Conservation (phyloP, 2,113 vertebrate genomes). For the Leucosticte australis region DNA sequence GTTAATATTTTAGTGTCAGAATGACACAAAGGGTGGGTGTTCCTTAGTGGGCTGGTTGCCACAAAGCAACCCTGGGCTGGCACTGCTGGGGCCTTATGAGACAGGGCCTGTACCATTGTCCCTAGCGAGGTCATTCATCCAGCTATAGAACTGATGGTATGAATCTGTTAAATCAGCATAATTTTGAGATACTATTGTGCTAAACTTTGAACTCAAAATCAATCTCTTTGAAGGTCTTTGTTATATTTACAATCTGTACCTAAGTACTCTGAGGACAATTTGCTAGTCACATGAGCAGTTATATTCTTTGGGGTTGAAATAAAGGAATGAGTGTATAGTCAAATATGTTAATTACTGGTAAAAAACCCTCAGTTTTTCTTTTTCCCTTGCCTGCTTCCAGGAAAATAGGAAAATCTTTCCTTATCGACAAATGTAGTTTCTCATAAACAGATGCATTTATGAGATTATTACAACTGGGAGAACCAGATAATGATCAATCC, state of each 20-base stretch:
- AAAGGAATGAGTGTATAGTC: not conserved
- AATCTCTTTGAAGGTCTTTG: not conserved
- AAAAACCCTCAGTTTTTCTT: rapidly evolving
- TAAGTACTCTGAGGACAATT: not conserved
- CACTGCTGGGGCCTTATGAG: not conserved
- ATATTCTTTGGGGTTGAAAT: not conserved
- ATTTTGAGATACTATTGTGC: not conserved
- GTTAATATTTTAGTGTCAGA: not conserved
- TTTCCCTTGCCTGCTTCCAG: not conserved
- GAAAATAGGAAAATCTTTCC: not conserved
- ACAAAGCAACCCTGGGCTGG: rapidly evolving
- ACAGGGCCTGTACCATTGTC: not conserved
- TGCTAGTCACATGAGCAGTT: not conserved
- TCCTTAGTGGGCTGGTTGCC: not conserved
- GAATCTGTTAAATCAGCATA: not conserved
- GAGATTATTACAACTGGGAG: not conserved
- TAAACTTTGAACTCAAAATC: not conserved
- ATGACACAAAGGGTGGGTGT: not conserved
- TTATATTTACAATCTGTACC: not conserved
- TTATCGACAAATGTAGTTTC: not conserved
- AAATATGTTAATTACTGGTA: not conserved
- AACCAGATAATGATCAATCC: not conserved
- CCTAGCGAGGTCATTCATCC: not conserved
- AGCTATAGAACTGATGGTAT: not conserved
- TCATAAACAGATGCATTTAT: not conserved